Evolutionary conservation across 2,888 invertebrate species (phyloP).

Genomic region (Nysson spinosus): DNA sequence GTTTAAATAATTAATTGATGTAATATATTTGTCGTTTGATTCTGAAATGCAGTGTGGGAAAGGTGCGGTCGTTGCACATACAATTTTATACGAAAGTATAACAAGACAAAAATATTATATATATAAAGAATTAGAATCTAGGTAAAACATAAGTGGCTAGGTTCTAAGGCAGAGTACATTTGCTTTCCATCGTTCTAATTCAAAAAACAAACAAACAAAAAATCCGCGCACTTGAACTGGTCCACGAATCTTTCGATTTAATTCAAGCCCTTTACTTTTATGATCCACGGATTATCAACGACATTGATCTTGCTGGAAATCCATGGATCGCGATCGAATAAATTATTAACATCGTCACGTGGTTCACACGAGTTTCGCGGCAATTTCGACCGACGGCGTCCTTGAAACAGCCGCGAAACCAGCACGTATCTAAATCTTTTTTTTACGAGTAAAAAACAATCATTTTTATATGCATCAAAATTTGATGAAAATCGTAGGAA

Average conservation of each 20-base stretch:
- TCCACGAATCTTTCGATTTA: conserved; percentile 20
- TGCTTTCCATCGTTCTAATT: conserved; percentile 38
- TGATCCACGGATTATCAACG: conserved; percentile 34
- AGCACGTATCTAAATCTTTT: background rate
- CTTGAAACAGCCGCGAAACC: conserved; percentile 53
- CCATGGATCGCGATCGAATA: conserved; percentile 7
- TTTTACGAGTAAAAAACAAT: too few relatives aligned
- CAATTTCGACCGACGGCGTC: conserved; percentile 32
- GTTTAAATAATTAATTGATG: conserved; percentile 59
- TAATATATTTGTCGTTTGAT: conserved; percentile 54
- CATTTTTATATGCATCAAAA: background rate
- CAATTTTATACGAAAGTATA: conserved; percentile 16
- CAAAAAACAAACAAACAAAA: background rate
- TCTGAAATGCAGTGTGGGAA: conserved; percentile 14
- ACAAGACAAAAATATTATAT: conserved; percentile 38
- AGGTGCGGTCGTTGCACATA: conserved; percentile 29
- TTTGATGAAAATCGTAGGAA: background rate
- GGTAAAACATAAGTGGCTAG: conserved; percentile 44
- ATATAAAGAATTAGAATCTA: conserved; percentile 39
- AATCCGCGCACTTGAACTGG: conserved; percentile 19
- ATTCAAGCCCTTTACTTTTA: conserved; percentile 4
- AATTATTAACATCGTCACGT: background rate
- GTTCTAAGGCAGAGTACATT: conserved; percentile 47
- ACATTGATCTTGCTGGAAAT: conserved; percentile 20
- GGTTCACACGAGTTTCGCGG: conserved; percentile 35